Percentiles rank a stretch among this genome's conserved stretches.
Conservation (phyloP, 2,797 vertebrate species). For the Brotula barbata region DNA sequence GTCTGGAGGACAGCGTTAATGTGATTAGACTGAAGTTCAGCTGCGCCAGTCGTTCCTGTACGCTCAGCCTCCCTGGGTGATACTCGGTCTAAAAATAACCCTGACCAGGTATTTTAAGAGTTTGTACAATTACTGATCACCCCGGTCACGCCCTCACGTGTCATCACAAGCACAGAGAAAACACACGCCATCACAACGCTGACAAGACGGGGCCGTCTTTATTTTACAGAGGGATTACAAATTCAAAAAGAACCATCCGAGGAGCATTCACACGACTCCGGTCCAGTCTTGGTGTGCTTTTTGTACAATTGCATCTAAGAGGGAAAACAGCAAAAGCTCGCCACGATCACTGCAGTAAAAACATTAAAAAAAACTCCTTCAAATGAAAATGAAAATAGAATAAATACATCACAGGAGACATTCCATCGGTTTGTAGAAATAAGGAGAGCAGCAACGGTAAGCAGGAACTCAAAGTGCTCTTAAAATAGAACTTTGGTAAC, state of each 20-base stretch:
- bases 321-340: constrained; percentile 61
- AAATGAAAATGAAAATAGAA: constrained; percentile 42
- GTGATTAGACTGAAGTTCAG: too few relatives aligned
- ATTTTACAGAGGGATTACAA: constrained; percentile 76
- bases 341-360: constrained; percentile 69
- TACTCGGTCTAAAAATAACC: constrained; percentile 39
- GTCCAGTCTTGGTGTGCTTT: constrained; percentile 56
- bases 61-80: constrained; percentile 17
- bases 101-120: constrained; percentile 5
- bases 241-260: constrained; percentile 66
- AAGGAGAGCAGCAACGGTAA: constrained; percentile 42
- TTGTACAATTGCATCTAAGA: constrained; percentile 66
- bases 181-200: constrained; percentile 17
- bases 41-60: too few relatives aligned
- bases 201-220: constrained; percentile 70
- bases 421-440: constrained; percentile 38
- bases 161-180: constrained; percentile 2
- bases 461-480: constrained; percentile 12
- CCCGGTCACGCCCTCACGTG: neutral
- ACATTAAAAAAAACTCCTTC: constrained; percentile 56
- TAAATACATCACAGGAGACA: constrained; percentile 10
- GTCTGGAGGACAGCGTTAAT: too few relatives aligned
- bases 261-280: constrained; percentile 71
- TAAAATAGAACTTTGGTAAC: constrained; percentile 55
- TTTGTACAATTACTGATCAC: neutral